These are phyloP conservation scores for Myanophis thanlyinensis DNA, from an alignment of 2,113 vertebrate genomes.

Conservation along the genomic window DNA sequence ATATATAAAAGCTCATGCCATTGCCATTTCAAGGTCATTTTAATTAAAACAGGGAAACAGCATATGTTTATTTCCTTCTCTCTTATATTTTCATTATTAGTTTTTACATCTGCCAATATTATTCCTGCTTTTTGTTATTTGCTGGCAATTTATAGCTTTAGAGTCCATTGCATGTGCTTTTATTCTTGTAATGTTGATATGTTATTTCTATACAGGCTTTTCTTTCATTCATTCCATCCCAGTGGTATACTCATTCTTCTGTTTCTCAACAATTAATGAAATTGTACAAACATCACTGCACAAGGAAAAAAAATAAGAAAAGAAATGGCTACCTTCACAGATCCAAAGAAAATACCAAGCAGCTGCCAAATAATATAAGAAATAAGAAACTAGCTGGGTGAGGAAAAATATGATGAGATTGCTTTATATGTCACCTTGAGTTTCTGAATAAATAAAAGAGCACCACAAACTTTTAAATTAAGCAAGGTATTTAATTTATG, in stretches of 20 bases:
- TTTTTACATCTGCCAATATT: neutral
- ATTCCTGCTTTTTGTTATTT: neutral
- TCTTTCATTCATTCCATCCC: neutral
- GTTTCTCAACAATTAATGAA: neutral
- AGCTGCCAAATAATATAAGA: neutral
- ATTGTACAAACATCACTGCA: neutral
- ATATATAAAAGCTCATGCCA: neutral
- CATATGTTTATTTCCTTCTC: neutral
- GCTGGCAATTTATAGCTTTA: neutral
- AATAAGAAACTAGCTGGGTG: neutral
- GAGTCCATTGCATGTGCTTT: neutral
- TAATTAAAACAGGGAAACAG: neutral
- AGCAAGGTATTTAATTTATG: neutral
- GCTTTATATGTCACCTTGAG: neutral
- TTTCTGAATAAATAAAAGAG: neutral
- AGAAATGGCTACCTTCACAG: neutral
- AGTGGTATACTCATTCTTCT: neutral
- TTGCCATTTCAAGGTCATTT: neutral
- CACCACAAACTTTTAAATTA: neutral
- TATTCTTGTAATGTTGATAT: neutral
- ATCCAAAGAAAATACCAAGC: neutral
- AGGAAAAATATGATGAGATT: neutral
- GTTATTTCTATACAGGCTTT: neutral
- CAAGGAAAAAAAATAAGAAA: neutral
- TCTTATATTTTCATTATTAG: neutral